Base-by-base conservation (phyloP, 1,140 invertebrate species). In the Telenomus remus region DNA sequence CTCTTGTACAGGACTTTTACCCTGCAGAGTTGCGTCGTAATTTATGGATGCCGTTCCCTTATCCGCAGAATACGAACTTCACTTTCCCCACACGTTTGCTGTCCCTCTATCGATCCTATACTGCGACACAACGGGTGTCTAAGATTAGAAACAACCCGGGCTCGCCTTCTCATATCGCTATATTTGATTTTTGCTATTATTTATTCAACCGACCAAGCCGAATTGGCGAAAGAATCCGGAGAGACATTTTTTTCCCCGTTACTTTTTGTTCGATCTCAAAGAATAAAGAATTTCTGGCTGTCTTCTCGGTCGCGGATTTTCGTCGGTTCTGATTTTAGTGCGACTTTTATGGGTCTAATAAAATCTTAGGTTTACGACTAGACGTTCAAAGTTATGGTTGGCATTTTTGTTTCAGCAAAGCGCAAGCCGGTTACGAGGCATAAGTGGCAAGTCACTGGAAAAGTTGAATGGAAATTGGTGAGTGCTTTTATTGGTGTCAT, bases 1-100 rank as follows among this genome's bases (percentile, higher is more conserved):
- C 84, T 82, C 85, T 84, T 82, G 84, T 85, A 84, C 83, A 85
- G 85, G 85, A 87, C 86, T 87, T 87, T 86, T 86, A 86, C 82
- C 83, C 84, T 84, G 84, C 82, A 82, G 84, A 86, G 85, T 86
- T 85, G 80, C 81, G 82, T 84, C 83, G 86, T 88, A 86, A 88
- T 88, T 88, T 88, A 88, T 88, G 82, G 83, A 86, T 86, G 82
- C 84, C 84, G 82, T 87, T 86, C 86, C 85, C 83, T 88, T 87
- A 88, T 88, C 85, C 86, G 81, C 84, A 85, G 86, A 85, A 86
- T 86, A 85, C 84, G 84, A 85, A 87, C 82, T 84, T 85, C 72
- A 82, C 78, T 83, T 77, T 82, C 83, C 80, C 84, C 83, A 87
- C 83, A 86, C 84, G 80, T 85, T 85, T 80, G 76, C 82, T 86